A percentile compares a stretch with the other conserved stretches of the same genome.
Conservation (phyloP, 2,113 vertebrate species). For the Lipophrys pholis region DNA sequence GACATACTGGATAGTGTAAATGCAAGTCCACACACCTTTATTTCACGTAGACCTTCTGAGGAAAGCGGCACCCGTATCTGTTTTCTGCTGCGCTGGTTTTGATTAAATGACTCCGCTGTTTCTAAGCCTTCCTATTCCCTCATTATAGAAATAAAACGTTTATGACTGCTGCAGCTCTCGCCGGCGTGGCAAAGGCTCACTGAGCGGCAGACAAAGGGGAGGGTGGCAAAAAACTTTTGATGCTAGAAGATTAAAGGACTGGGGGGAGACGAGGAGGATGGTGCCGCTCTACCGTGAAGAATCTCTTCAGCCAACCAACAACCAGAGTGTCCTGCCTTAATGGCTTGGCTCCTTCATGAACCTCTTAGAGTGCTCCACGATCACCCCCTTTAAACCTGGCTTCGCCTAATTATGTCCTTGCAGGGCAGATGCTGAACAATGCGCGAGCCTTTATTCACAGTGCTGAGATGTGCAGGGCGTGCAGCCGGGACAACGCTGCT, state of each 20-base stretch:
- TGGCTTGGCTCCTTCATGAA: constrained; percentile 52
- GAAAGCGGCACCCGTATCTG: constrained; percentile 28
- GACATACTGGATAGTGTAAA: background rate
- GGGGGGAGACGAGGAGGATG: constrained; percentile 3
- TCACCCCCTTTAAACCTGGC: constrained; percentile 44
- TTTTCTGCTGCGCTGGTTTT: constrained; percentile 55
- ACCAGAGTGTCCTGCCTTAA: constrained; percentile 50
- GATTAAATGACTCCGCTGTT: constrained; percentile 57
- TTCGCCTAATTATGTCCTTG: constrained; percentile 61
- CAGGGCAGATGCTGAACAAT: constrained; percentile 49
- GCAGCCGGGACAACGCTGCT: constrained; percentile 46
- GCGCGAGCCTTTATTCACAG: constrained; percentile 33
- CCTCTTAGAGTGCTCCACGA: constrained; percentile 29
- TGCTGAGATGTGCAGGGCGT: constrained; percentile 30
- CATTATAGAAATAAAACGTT: constrained; percentile 64
- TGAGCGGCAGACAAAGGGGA: constrained; percentile 50
- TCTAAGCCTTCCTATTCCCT: constrained; percentile 42
- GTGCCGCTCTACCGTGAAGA: constrained; percentile 39
- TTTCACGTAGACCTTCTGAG: constrained; percentile 14
- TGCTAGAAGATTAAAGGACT: constrained; percentile 76
- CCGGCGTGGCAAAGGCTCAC: constrained; percentile 34
- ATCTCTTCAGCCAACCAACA: constrained; percentile 41
- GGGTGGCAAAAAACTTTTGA: constrained; percentile 57
- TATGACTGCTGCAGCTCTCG: constrained; percentile 50
- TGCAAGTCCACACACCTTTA: constrained; percentile 11